Evolutionary conservation across 2,113 vertebrate species (phyloP).

Genomic region (Cichladusa arquata): DNA sequence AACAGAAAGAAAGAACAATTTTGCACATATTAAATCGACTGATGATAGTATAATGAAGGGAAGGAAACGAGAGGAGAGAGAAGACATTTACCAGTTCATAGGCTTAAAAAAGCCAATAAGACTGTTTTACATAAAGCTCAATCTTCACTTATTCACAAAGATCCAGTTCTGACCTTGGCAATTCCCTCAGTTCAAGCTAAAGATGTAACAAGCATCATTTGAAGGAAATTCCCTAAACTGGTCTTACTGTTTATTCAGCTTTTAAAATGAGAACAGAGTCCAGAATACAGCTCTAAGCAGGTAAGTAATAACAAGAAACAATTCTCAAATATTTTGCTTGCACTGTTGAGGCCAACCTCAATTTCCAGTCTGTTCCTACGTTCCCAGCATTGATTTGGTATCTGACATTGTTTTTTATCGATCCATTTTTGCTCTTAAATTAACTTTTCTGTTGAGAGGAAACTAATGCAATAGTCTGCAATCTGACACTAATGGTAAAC

Average conservation of each 20-base stretch:
- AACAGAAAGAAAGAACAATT: background rate
- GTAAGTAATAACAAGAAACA: background rate
- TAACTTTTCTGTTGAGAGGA: constrained; percentile 6
- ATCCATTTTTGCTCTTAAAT: constrained; percentile 27
- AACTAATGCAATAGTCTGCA: background rate
- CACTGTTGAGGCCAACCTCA: background rate
- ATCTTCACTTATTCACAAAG: background rate
- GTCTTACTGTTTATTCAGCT: background rate
- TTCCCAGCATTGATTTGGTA: background rate
- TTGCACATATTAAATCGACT: background rate
- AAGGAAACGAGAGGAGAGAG: background rate
- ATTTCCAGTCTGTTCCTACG: background rate
- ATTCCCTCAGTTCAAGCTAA: background rate
- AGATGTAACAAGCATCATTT: background rate
- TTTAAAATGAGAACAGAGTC: background rate
- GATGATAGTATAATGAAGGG: background rate
- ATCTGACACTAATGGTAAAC: background rate
- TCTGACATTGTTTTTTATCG: background rate
- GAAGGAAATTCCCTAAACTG: background rate
- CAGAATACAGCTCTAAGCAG: background rate
- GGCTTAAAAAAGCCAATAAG: background rate
- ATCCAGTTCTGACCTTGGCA: background rate
- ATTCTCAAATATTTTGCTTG: background rate
- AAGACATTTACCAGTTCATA: background rate
- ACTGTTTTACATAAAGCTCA: background rate